Conservation (phyloP, 2,888 invertebrate species). For the Watsonalla cultraria region DNA sequence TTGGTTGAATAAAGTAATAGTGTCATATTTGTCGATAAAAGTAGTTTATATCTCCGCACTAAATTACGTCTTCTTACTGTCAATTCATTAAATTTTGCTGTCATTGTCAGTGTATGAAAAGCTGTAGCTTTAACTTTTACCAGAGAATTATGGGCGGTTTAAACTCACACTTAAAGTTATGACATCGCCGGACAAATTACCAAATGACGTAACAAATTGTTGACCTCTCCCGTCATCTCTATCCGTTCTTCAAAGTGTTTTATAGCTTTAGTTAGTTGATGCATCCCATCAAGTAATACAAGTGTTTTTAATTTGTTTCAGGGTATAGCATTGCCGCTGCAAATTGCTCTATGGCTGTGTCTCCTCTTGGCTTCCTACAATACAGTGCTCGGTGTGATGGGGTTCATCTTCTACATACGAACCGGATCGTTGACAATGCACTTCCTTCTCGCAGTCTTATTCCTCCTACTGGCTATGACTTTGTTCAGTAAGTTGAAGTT, state of each 20-base stretch:
- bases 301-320: conserved; percentile 16
- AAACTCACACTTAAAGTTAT: too few species aligned
- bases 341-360: conserved; percentile 32
- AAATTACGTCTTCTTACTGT: too few species aligned
- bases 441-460: conserved; percentile 31
- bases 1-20: neutral
- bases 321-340: conserved; percentile 24
- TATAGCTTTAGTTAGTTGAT: too few species aligned
- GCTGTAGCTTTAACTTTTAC: too few species aligned
- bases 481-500: conserved; percentile 29
- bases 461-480: conserved; percentile 27
- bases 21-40: neutral
- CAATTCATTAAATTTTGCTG: too few species aligned
- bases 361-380: conserved; percentile 34
- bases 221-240: too few species aligned
- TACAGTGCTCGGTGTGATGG: conserved; percentile 33
- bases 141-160: too few species aligned
- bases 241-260: neutral
- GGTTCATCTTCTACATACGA: conserved; percentile 33
- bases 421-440: conserved; percentile 31
- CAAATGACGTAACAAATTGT: too few species aligned
- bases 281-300: too few species aligned
- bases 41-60: too few species aligned
- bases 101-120: too few species aligned
- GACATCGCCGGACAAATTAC: too few species aligned